Base-by-base conservation (phyloP, 2,888 invertebrate genomes). In the Polymixis flavicincta region DNA sequence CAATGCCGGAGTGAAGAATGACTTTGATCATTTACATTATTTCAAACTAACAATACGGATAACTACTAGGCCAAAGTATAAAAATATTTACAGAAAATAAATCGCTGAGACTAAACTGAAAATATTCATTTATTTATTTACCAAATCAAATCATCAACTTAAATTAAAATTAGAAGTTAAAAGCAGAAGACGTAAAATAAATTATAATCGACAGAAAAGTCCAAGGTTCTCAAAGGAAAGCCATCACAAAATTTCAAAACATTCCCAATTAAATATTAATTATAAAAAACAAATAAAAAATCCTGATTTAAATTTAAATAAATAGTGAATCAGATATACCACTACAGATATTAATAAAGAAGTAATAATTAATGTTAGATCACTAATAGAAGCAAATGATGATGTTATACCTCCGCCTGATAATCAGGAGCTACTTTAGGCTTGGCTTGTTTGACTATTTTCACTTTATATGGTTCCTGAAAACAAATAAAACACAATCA, bases 381-480 rank as follows among this genome's bases (percentile, higher is more conserved):
- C 14, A 66, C 17, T 32, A 25, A 48, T 37, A 48, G 42, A 48
- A 48, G 70, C 22, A 67, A 68, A 71, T 55, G 8, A 48, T 37
- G 7, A 78, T 32, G 25, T 7, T 80, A 82, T 93, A 95, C 95
- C 94, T 95, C 92, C 9, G 94, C 92, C 61, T 94, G 93, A 74
- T 94, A 94, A 88, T 95, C 94, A 0, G 96, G 93, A 0, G 96
- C 95, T 45, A 95, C 90, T 89, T 95, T 94, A 11, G 95, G 94
- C 73, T 97, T 96, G 0, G 96, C 94, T 78, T 96, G 97, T 89
- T 97, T 97, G 2, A 97, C 95, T 79, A 97, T 97, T 88, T 95
- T 94, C 76, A 97, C 97, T 93, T 96, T 97, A 84, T 97, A 97
- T 0, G 92, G 90, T 75, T 92, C 92, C 95, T 95, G 94, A 60